Percentiles rank a stretch among this genome's conserved stretches.
Evolutionary conservation across 2,888 invertebrate genomes (phyloP).

Genomic region (Drosophila hamatofila): DNA sequence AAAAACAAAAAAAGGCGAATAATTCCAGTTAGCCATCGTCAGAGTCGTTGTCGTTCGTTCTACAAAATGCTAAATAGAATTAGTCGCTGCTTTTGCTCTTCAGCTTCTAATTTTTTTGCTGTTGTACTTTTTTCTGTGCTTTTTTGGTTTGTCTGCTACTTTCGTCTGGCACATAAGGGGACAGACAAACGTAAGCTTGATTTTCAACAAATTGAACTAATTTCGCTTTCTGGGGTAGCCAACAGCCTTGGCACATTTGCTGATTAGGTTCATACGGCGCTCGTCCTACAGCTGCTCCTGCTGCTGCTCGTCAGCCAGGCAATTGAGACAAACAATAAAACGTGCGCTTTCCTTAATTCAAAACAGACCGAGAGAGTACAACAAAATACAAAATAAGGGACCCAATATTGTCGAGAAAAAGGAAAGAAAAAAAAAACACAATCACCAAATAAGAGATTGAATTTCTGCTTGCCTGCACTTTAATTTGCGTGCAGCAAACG

Average conservation of each 20-base stretch:
- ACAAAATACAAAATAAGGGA: constrained; percentile 42
- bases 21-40: constrained; percentile 42
- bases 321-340: constrained; percentile 79
- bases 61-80: constrained; percentile 77
- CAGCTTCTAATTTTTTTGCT: background rate
- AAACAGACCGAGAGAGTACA: constrained; percentile 45
- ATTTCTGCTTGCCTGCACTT: constrained; percentile 78
- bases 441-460: constrained; percentile 77
- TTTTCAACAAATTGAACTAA: constrained; percentile 80
- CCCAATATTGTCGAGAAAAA: constrained; percentile 4
- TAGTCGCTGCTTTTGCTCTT: constrained; percentile 37
- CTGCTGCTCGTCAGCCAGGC: constrained; percentile 64
- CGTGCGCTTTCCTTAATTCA: constrained; percentile 79
- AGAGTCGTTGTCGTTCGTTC: constrained; percentile 41
- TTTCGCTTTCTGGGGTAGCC: constrained; percentile 55
- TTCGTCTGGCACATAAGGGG: constrained; percentile 19
- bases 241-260: constrained; percentile 74
- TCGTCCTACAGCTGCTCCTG: constrained; percentile 30
- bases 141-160: constrained; percentile 27
- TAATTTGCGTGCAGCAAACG: constrained; percentile 72
- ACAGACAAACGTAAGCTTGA: constrained; percentile 63
- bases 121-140: background rate
- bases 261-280: constrained; percentile 63
- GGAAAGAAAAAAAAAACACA: constrained; percentile 23
- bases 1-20: constrained; percentile 13